Evolutionary conservation across 2,113 vertebrate species (phyloP).

Genomic region (Casuarius casuarius): DNA sequence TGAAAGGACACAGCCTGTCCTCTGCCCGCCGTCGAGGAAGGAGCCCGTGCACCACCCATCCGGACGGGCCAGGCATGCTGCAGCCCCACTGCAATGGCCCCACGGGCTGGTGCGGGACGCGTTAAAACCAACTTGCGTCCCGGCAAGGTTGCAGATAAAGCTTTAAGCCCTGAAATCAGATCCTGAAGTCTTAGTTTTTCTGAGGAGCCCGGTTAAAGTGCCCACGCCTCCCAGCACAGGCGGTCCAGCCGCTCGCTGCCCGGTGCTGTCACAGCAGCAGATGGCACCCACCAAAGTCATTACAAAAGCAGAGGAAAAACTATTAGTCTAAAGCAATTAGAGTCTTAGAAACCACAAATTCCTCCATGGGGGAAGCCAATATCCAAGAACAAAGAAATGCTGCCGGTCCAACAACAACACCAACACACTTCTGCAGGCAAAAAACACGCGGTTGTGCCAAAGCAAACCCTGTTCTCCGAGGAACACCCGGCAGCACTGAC

Average conservation of each 20-base stretch:
- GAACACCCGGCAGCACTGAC: accelerated
- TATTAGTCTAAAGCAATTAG: slow-evolving; percentile 47
- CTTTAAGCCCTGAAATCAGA: slow-evolving; percentile 22
- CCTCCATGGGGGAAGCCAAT: not conserved
- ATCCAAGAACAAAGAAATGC: not conserved
- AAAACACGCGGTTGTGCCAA: not conserved
- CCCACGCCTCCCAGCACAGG: not conserved
- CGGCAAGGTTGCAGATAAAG: not conserved
- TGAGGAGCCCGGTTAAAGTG: not conserved
- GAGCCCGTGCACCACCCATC: accelerated
- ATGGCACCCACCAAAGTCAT: slow-evolving; percentile 40
- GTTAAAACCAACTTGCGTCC: not conserved
- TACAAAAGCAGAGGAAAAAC: slow-evolving; percentile 33
- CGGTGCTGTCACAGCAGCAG: not conserved
- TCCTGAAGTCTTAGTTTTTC: slow-evolving; percentile 6
- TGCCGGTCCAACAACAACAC: not conserved
- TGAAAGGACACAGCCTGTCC: not conserved
- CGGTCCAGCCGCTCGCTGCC: not conserved
- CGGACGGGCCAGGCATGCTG: accelerated
- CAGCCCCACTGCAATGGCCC: not conserved
- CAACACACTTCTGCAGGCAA: not conserved
- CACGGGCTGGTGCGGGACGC: not conserved
- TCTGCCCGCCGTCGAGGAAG: not conserved
- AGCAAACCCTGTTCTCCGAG: not conserved
- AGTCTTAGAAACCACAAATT: slow-evolving; percentile 47